Evolutionary conservation across 2,113 vertebrate species (phyloP).

Genomic region (Ranitomeya variabilis): DNA sequence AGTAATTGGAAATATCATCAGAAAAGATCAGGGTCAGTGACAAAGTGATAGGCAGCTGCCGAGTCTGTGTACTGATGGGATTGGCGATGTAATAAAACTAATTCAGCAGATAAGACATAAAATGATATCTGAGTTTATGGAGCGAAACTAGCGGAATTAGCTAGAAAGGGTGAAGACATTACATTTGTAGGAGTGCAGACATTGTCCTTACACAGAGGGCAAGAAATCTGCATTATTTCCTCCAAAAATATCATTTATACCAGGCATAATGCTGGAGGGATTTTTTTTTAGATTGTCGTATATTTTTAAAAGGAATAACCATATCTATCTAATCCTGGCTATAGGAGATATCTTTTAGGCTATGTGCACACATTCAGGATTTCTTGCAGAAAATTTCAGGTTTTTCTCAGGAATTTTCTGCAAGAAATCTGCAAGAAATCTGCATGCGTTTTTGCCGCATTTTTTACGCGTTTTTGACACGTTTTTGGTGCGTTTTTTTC

Average conservation of each 20-base stretch:
- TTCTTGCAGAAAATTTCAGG: too few relatives aligned
- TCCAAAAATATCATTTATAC: background rate
- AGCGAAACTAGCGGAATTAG: constrained; percentile 1
- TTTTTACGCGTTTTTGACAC: too few relatives aligned
- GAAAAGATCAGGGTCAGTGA: background rate
- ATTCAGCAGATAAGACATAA: constrained; percentile 1
- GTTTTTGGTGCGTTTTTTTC: too few relatives aligned
- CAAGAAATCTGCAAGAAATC: too few relatives aligned
- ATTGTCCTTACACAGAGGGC: background rate
- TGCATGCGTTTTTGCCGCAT: too few relatives aligned
- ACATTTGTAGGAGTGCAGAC: background rate
- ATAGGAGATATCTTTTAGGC: too few relatives aligned
- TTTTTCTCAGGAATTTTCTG: too few relatives aligned
- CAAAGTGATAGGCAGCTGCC: background rate
- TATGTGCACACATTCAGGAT: too few relatives aligned
- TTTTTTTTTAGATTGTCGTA: background rate
- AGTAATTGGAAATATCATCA: background rate
- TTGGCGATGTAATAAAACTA: background rate
- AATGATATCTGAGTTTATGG: constrained; percentile 14
- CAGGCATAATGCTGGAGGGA: background rate
- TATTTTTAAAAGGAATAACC: background rate
- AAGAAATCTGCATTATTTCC: background rate
- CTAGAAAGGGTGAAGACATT: constrained; percentile 3
- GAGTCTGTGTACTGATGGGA: background rate
- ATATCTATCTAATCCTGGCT: background rate